Evolutionary conservation across 1,140 invertebrate genomes (phyloP).

Genomic region (Ostrea denselamellosa): DNA sequence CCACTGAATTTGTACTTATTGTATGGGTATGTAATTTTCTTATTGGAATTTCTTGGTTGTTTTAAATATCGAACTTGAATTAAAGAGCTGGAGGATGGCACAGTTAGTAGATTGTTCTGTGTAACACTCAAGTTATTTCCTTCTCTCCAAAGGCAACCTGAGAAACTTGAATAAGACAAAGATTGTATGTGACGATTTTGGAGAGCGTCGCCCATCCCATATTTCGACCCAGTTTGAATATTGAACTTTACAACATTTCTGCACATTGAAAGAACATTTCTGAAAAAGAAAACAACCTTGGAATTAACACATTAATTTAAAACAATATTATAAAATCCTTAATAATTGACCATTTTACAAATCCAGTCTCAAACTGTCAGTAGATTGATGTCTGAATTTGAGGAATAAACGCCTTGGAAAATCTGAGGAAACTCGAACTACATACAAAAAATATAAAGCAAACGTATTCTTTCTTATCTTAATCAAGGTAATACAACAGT

Average conservation of each 20-base stretch:
- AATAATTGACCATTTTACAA: no score
- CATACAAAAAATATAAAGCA: no score
- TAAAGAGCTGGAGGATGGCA: not conserved
- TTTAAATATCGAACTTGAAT: not conserved
- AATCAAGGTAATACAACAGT: no score
- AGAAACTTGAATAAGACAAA: not conserved
- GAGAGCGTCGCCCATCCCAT: not conserved
- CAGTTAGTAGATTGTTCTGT: not conserved
- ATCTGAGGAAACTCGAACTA: no score
- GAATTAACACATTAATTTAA: no score
- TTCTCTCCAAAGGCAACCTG: not conserved
- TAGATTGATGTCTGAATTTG: no score
- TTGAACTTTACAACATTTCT: not conserved
- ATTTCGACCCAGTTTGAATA: not conserved
- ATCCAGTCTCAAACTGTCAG: no score
- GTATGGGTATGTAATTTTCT: not conserved
- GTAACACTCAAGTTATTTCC: not conserved
- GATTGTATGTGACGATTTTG: not conserved
- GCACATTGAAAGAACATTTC: conserved; percentile 6
- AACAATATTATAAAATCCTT: no score
- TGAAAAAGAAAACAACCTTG: not conserved
- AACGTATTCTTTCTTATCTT: no score
- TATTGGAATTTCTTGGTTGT: conserved; percentile 5
- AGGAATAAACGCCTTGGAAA: no score
- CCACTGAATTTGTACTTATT: conserved; percentile 43